Conservation (phyloP, 2,797 vertebrate genomes). For the Crenichthys baileyi region DNA sequence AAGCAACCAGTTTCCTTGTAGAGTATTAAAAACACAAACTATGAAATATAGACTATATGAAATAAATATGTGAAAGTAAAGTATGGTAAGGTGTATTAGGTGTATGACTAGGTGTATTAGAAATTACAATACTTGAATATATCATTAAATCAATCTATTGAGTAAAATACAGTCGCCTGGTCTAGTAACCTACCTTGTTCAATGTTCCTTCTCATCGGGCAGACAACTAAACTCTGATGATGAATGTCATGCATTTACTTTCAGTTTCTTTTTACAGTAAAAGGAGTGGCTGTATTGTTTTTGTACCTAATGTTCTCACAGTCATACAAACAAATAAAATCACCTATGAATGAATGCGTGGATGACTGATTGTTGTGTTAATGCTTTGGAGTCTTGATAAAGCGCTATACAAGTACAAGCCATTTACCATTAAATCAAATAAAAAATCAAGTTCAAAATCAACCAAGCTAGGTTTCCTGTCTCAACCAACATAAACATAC, state of each 20-base stretch:
- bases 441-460: not conserved
- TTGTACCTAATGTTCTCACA: not conserved
- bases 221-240: not conserved
- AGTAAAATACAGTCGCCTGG: not conserved
- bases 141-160: not conserved
- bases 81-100: not conserved
- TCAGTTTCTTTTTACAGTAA: constrained; percentile 5
- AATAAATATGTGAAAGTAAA: not conserved
- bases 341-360: not conserved
- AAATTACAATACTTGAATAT: fast-evolving
- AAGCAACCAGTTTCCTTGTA: no score
- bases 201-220: not conserved
- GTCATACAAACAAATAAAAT: not conserved
- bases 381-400: no score
- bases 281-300: constrained; percentile 1
- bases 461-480: not conserved
- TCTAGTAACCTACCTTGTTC: constrained; percentile 15
- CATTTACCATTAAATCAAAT: not conserved
- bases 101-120: not conserved
- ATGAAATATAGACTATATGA: not conserved
- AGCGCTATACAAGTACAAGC: no score
- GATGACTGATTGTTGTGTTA: no score
- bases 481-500: not conserved
- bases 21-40: not conserved
- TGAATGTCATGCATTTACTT: constrained; percentile 5